These are phyloP conservation scores for Ascaphus truei DNA, from an alignment of 2,113 vertebrate genomes.

Conservation along the genomic window DNA sequence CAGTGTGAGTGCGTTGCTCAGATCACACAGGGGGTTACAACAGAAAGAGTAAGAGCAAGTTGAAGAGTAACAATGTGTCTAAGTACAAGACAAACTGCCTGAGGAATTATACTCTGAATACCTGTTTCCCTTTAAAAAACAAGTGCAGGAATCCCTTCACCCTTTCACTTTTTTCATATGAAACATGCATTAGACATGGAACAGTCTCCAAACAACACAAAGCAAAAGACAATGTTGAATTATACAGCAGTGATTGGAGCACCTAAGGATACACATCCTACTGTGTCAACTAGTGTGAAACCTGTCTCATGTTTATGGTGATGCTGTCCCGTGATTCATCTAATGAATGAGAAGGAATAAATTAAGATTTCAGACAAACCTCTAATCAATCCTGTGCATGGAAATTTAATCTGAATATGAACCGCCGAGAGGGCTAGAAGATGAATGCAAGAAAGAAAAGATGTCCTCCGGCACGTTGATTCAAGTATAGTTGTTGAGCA, in stretches of 20 bases:
- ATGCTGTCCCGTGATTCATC: conserved; percentile 12
- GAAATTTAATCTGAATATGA: background rate
- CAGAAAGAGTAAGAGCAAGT: too few species aligned
- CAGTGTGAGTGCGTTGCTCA: too few species aligned
- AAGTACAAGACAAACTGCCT: too few species aligned
- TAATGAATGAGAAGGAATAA: conserved; percentile 13
- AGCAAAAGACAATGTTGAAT: background rate
- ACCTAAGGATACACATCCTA: background rate
- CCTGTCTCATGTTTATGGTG: background rate
- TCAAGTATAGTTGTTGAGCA: too few species aligned
- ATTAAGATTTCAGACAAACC: conserved; percentile 18
- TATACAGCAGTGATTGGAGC: background rate
- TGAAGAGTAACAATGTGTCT: too few species aligned
- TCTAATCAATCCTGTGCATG: conserved; percentile 6
- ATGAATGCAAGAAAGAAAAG: background rate
- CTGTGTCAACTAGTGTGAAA: background rate
- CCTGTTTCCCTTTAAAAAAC: too few species aligned
- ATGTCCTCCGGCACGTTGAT: background rate
- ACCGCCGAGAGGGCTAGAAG: background rate
- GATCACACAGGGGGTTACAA: too few species aligned
- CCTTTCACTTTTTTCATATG: background rate
- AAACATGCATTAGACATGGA: background rate
- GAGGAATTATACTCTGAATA: too few species aligned
- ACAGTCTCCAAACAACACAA: background rate
- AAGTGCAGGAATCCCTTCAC: too few species aligned